phyloP scores from a whole-genome alignment of 2,888 invertebrate genomes.

The Cartodere bifasciata region DNA sequence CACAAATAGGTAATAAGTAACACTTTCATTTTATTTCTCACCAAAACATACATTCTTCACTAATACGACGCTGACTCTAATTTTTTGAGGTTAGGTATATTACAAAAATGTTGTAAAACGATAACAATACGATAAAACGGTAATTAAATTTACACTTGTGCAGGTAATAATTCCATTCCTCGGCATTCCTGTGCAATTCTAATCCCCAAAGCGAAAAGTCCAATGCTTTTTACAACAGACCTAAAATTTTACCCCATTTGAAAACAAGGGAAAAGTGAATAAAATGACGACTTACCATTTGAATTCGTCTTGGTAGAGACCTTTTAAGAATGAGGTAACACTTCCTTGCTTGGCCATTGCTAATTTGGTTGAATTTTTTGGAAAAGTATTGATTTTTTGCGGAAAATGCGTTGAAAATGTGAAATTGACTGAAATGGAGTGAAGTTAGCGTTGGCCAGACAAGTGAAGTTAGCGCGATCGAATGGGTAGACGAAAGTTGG shows the following conservation, averaged over 20 bases:
- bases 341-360: constrained; percentile 48
- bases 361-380: constrained; percentile 3
- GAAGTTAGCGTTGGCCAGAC: too few species aligned
- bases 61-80: too few species aligned
- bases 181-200: constrained; percentile 66
- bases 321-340: constrained; percentile 44
- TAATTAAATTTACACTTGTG: constrained; percentile 20
- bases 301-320: constrained; percentile 61
- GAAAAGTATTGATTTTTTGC: constrained; percentile 3
- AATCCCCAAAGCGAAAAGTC: constrained; percentile 65
- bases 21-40: too few species aligned
- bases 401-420: too few species aligned
- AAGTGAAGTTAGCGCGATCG: too few species aligned
- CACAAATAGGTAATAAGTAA: too few species aligned
- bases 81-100: constrained; percentile 13
- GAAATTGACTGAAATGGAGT: too few species aligned
- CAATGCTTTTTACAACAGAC: constrained; percentile 69
- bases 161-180: constrained; percentile 61
- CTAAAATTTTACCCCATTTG: constrained; percentile 35
- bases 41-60: too few species aligned
- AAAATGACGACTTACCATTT: constrained; percentile 50
- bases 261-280: constrained; percentile 4
- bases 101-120: constrained; percentile 9
- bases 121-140: constrained; percentile 6
- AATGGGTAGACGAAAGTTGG: too few species aligned